phyloP scores from a whole-genome alignment of 2,797 vertebrate genomes.

The Urocyon cinereoargenteus region DNA sequence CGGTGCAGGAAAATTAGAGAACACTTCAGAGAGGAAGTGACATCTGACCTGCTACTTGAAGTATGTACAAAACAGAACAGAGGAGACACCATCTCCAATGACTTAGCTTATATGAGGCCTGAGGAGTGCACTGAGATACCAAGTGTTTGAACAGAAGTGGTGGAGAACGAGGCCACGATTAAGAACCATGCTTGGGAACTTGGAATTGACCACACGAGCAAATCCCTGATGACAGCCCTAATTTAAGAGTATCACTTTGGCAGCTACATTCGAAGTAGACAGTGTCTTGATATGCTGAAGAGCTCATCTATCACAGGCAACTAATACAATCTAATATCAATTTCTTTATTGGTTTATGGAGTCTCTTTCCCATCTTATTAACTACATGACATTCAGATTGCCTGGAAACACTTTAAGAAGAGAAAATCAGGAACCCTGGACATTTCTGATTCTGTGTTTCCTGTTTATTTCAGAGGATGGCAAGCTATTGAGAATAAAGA shows the following conservation, averaged over 20 bases:
- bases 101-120: too few species aligned
- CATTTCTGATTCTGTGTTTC: not conserved
- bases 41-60: not conserved
- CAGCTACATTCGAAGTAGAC: not conserved
- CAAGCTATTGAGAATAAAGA: not conserved
- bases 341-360: not conserved
- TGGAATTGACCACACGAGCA: not conserved
- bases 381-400: not conserved
- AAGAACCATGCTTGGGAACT: not conserved
- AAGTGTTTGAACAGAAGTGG: not conserved
- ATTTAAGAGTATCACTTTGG: not conserved
- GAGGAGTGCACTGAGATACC: not conserved
- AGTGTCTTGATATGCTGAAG: not conserved
- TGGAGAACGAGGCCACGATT: not conserved
- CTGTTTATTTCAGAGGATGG: not conserved
- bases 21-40: not conserved
- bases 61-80: not conserved
- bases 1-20: not conserved
- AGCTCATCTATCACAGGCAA: not conserved
- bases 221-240: not conserved
- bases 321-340: not conserved
- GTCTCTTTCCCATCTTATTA: slow-evolving; percentile 7
- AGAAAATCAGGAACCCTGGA: not conserved
- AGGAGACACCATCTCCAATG: not conserved
- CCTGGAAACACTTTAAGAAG: not conserved